These are phyloP conservation scores for Drosophila melanogaster DNA, from an alignment of 1,140 invertebrate species.

Conservation along the genomic window DNA sequence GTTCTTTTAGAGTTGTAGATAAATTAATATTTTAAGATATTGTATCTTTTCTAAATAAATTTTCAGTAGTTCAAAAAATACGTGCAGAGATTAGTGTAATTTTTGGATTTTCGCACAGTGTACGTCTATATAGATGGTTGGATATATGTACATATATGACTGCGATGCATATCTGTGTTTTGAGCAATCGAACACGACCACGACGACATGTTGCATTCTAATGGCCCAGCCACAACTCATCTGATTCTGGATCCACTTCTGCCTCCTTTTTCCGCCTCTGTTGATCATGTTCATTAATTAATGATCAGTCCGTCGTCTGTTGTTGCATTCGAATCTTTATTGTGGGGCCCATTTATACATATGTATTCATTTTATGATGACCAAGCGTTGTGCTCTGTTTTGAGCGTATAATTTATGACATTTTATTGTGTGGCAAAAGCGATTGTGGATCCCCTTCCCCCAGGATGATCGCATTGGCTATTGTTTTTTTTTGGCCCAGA, in stretches of 20 bases:
- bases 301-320: slow-evolving; percentile 70
- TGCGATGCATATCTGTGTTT: slow-evolving; percentile 65
- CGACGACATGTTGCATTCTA: slow-evolving; percentile 81
- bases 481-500: slow-evolving; percentile 14
- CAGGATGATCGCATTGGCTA: slow-evolving; percentile 4
- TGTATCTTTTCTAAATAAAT: too few species aligned
- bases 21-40: too few species aligned
- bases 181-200: slow-evolving; percentile 60
- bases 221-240: slow-evolving; percentile 66
- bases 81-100: too few species aligned
- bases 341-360: slow-evolving; percentile 39
- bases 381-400: slow-evolving; percentile 69
- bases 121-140: slow-evolving; percentile 25
- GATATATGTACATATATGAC: slow-evolving; percentile 31
- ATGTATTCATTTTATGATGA: slow-evolving; percentile 69
- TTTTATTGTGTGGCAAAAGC: slow-evolving; percentile 78
- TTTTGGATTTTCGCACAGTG: not conserved
- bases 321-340: slow-evolving; percentile 67
- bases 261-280: slow-evolving; percentile 37
- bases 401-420: slow-evolving; percentile 76
- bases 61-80: too few species aligned
- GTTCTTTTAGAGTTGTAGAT: too few species aligned
- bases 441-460: slow-evolving; percentile 43
- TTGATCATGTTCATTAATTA: slow-evolving; percentile 82
- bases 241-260: slow-evolving; percentile 31